Conservation (phyloP, 2,797 vertebrate genomes). For the Argyrosomus regius region DNA sequence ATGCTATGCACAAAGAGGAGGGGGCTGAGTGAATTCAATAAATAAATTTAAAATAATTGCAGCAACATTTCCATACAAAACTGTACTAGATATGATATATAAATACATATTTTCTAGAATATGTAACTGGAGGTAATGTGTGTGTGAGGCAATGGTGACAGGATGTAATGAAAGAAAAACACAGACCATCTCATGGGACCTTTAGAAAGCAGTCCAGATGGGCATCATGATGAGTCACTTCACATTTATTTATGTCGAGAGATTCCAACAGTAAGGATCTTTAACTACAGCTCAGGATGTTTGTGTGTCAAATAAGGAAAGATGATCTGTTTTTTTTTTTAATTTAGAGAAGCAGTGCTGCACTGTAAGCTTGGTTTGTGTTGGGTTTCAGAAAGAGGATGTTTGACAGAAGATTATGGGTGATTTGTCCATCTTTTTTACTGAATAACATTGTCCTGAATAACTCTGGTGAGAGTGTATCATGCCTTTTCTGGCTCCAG, state of each 20-base stretch:
- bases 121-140: neutral
- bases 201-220: conserved; percentile 37
- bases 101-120: neutral
- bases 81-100: too few relatives aligned
- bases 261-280: conserved; percentile 23
- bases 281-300: conserved; percentile 8
- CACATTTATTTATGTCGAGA: conserved; percentile 40
- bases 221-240: conserved; percentile 36
- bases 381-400: neutral
- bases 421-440: neutral
- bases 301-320: conserved; percentile 5
- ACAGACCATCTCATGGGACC: conserved; percentile 22
- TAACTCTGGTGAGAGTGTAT: neutral
- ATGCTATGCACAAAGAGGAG: neutral
- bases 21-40: neutral
- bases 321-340: neutral
- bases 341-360: neutral
- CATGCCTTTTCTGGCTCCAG: neutral
- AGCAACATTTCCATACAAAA: neutral
- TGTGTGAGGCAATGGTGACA: neutral
- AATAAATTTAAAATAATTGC: neutral
- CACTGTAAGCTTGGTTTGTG: neutral
- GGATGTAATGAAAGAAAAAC: conserved; percentile 31
- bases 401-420: neutral
- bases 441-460: neutral